Base-by-base conservation (phyloP, 1,140 invertebrate species). In the Drosophila persimilis region DNA sequence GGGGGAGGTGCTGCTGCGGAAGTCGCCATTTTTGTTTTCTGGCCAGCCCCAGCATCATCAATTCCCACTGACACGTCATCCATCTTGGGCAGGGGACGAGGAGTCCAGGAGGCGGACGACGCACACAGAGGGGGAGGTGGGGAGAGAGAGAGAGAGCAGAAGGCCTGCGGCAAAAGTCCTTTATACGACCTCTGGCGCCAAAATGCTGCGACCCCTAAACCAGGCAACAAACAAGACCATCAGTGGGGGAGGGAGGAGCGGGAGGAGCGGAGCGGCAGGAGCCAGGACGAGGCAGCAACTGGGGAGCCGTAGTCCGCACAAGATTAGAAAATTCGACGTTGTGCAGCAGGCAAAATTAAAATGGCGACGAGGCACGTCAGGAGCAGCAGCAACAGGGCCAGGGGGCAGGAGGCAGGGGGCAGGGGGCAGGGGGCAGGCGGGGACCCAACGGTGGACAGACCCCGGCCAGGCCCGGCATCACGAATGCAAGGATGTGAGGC, bases 241-340 rank as follows among this genome's bases (percentile, higher is more conserved):
- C 8, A 53, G 41, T 17, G 59, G 66, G 52, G 55, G 52, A 15
- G 6, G 48, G 22, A 11, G 24, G 9, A 39, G 44, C n/a, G n/a
- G 54, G 20, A 31, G 17, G 45, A 29, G 45, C n/a, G 35, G 2
- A 20, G 56, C 0, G 39, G 24, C 45, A 47, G 48, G 43, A 61
- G 46, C 7, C 35, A 51, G 57, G 47, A 52, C 63, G 62, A 70
- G 66, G 80, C 72, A 73, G 84, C 83, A 70, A 88, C 81, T 86
- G 77, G 83, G 83, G 83, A 88, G 83, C 83, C 78, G 83, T 83
- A 89, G 84, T 88, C 84, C 80, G 84, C 84, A 88, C 84, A 89
- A 89, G 84, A 88, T 88, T 88, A 89, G 84, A 88, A 88, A 88
- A 88, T 88, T 89, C 83, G 78, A 88, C 83, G 83, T 86, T 88